phyloP scores from a whole-genome alignment of 1,140 invertebrate genomes.

The Cydia splendana region DNA sequence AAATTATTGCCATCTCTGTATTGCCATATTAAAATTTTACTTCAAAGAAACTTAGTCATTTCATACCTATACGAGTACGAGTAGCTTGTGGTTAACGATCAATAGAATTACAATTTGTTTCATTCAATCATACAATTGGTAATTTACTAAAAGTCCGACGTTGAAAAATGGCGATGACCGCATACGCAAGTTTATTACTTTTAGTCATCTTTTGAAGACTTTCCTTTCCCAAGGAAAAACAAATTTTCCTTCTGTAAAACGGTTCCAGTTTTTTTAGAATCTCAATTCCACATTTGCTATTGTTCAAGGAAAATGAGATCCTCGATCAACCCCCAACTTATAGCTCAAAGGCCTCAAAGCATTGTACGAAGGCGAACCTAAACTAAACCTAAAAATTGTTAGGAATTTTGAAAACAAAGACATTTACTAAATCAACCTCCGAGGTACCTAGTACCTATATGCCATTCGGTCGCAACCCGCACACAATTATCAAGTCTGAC shows the following conservation, averaged over 20 bases:
- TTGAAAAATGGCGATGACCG: background rate
- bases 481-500: background rate
- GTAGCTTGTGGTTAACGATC: background rate
- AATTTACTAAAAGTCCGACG: background rate
- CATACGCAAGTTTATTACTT: background rate
- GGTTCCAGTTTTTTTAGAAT: no score
- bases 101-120: background rate
- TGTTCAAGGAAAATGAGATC: no score
- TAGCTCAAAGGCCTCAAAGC: no score
- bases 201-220: no score
- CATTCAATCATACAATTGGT: background rate
- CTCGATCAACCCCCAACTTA: no score
- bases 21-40: background rate
- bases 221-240: no score
- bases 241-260: no score
- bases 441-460: background rate
- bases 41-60: background rate
- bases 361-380: no score
- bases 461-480: background rate
- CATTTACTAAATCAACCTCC: background rate
- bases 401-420: no score
- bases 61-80: background rate
- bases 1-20: no score
- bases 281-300: no score
- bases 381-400: no score